These are phyloP conservation scores for Spongilla lacustris DNA, from an alignment of 37 sponge, comb jelly and placozoan species.

Conservation along the genomic window DNA sequence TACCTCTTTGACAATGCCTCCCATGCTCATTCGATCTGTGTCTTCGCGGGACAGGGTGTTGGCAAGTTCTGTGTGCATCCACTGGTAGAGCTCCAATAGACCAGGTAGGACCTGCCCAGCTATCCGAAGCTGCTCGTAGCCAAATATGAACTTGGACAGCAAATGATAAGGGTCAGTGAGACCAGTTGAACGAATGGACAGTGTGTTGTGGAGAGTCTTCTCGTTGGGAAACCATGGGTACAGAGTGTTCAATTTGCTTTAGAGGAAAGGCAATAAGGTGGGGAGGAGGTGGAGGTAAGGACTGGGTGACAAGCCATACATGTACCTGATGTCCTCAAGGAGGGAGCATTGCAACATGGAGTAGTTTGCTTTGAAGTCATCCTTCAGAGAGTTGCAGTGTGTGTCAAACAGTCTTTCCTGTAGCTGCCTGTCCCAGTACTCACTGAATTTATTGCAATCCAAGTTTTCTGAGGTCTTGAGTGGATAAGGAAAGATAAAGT, in stretches of 20 bases:
- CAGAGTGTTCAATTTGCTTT: not conserved
- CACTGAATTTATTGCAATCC: not conserved
- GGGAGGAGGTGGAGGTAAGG: not conserved
- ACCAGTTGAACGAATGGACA: not conserved
- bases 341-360: not conserved
- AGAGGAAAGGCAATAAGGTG: not conserved
- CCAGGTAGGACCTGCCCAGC: constrained; percentile 29
- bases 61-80: constrained; percentile 17
- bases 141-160: not conserved
- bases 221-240: not conserved
- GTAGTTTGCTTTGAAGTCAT: not conserved
- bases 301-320: not conserved
- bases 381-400: not conserved
- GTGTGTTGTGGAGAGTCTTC: not conserved
- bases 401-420: not conserved
- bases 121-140: not conserved
- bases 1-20: not conserved
- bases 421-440: not conserved
- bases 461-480: no score
- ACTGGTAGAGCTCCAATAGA: constrained; percentile 32
- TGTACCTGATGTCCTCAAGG: not conserved
- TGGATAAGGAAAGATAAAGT: no score
- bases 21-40: not conserved
- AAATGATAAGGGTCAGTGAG: not conserved
- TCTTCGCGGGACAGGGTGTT: not conserved